These are phyloP conservation scores for Drosophila prolongata DNA, from an alignment of 2,888 invertebrate genomes.

Conservation along the genomic window DNA sequence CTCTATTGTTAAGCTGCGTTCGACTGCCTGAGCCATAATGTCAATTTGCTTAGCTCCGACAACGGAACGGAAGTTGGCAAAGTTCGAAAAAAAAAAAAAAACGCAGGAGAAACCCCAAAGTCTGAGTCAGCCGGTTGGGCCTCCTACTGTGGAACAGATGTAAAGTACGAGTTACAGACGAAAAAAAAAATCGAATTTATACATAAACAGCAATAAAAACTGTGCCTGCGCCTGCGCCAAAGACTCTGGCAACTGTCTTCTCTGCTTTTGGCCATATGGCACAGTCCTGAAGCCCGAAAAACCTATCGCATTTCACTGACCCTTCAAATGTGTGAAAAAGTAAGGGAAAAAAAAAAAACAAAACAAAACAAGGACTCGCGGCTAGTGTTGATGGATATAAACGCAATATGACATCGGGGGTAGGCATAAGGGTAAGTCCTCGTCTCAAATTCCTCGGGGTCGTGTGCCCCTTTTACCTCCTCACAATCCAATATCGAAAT, in stretches of 20 bases:
- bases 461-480: slow-evolving; percentile 57
- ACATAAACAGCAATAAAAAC: slow-evolving; percentile 7
- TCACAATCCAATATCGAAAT: slow-evolving; percentile 54
- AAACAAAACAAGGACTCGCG: slow-evolving; percentile 28
- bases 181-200: slow-evolving; percentile 8
- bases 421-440: slow-evolving; percentile 53
- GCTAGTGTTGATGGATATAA: slow-evolving; percentile 74
- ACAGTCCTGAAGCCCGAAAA: slow-evolving; percentile 54
- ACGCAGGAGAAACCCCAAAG: slow-evolving; percentile 44
- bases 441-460: slow-evolving; percentile 41
- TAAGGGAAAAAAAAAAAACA: slow-evolving; percentile 9
- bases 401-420: slow-evolving; percentile 74
- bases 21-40: slow-evolving; percentile 66
- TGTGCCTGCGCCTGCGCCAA: slow-evolving; percentile 52
- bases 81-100: slow-evolving; percentile 45
- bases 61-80: slow-evolving; percentile 72
- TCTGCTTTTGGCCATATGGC: slow-evolving; percentile 62
- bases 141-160: slow-evolving; percentile 59
- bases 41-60: slow-evolving; percentile 71
- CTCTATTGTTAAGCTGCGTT: slow-evolving; percentile 58
- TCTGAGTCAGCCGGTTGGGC: slow-evolving; percentile 67
- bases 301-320: slow-evolving; percentile 81
- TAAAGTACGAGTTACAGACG: slow-evolving; percentile 67
- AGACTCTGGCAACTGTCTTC: slow-evolving; percentile 57
- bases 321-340: slow-evolving; percentile 47